These are phyloP conservation scores for Eumaeus atala DNA, from an alignment of 1,140 invertebrate species.

Conservation along the genomic window DNA sequence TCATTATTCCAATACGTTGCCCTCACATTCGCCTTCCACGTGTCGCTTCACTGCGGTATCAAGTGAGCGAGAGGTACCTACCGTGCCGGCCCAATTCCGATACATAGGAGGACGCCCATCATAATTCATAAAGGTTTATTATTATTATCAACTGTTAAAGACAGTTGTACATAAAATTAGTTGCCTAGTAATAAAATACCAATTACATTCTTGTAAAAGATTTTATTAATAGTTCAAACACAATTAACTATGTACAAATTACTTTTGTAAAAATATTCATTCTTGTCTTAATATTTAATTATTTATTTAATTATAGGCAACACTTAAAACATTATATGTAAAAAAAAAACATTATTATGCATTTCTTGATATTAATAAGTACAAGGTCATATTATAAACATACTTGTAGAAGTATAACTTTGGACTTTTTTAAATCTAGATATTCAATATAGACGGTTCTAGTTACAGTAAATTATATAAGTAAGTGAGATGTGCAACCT, in stretches of 20 bases:
- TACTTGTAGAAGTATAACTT: background rate
- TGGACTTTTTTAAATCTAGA: slow-evolving; percentile 1
- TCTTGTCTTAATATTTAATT: slow-evolving; percentile 64
- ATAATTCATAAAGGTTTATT: no score
- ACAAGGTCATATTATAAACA: slow-evolving; percentile 36
- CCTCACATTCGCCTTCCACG: no score
- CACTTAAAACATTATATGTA: slow-evolving; percentile 59
- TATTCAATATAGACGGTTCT: slow-evolving; percentile 6
- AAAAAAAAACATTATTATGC: slow-evolving; percentile 52
- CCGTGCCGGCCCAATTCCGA: no score
- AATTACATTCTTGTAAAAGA: slow-evolving; percentile 49
- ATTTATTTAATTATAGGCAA: slow-evolving; percentile 67
- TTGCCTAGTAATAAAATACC: background rate
- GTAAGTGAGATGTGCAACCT: background rate
- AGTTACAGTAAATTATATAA: slow-evolving; percentile 3
- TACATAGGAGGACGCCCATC: no score
- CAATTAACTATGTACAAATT: slow-evolving; percentile 70
- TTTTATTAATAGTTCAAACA: slow-evolving; percentile 70
- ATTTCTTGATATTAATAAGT: slow-evolving; percentile 62
- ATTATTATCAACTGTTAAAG: no score
- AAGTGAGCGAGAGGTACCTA: no score
- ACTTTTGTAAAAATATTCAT: slow-evolving; percentile 71
- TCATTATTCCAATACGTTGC: no score
- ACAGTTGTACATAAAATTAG: no score
- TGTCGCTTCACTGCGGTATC: no score